A percentile compares a stretch with the other conserved stretches of the same genome.
Evolutionary conservation across 1,140 invertebrate species (phyloP).

Genomic region (Pissodes strobi): DNA sequence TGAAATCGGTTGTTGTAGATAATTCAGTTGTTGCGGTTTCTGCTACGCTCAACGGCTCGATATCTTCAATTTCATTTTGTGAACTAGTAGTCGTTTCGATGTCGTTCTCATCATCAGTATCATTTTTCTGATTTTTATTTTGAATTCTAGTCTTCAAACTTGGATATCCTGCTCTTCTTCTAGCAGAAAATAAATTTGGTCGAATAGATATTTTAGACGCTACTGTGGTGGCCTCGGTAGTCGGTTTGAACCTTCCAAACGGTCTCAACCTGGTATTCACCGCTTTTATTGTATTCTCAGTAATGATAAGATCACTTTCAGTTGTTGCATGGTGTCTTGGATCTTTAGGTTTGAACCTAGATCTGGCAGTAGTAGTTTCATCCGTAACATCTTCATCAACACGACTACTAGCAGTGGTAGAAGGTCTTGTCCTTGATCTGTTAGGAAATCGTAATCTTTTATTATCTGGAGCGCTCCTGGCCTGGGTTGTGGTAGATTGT

Average conservation of each 20-base stretch:
- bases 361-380: slow-evolving; percentile 55
- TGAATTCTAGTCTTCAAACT: slow-evolving; percentile 46
- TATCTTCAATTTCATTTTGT: neutral
- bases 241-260: slow-evolving; percentile 46
- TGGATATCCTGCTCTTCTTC: slow-evolving; percentile 43
- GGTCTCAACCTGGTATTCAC: slow-evolving; percentile 50
- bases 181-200: slow-evolving; percentile 49
- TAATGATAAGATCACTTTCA: slow-evolving; percentile 32
- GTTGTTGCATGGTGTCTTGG: slow-evolving; percentile 41
- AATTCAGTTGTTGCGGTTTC: slow-evolving; percentile 1
- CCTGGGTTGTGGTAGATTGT: slow-evolving; percentile 55
- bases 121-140: slow-evolving; percentile 32
- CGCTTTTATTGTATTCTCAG: slow-evolving; percentile 43
- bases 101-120: slow-evolving; percentile 17
- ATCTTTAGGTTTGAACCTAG: slow-evolving; percentile 51
- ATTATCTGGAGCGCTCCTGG: slow-evolving; percentile 43
- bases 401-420: slow-evolving; percentile 25
- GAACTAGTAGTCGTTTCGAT: neutral
- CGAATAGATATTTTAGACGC: slow-evolving; percentile 49
- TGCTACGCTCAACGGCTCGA: neutral
- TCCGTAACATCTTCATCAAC: slow-evolving; percentile 31
- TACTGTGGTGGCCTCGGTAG: slow-evolving; percentile 38
- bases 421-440: slow-evolving; percentile 22
- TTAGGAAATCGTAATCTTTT: slow-evolving; percentile 56
- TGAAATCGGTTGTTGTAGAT: neutral